Evolutionary conservation across 2,797 vertebrate genomes (phyloP), one percentile per base, ranked within the genome.

Genomic region (Channallabes apus): DNA sequence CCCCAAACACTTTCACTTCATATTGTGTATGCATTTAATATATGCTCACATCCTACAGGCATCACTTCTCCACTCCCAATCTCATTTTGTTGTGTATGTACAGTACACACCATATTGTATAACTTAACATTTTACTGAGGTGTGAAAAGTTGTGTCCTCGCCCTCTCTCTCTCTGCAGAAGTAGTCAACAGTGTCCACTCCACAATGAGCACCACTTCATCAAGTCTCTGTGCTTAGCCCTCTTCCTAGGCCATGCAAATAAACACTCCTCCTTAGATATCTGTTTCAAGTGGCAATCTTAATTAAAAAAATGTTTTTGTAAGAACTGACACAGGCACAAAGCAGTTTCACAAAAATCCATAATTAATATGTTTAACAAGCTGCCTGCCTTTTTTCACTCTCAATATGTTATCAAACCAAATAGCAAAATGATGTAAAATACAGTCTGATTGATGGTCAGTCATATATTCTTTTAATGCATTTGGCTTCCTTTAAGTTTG

Each of bases 161-260:
- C 17, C 22, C 35, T 72, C 22, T 56, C 72, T 54, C 46, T 75
- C 71, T 54, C 46, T 54, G 41, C 6, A 17, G n/a, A 7, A 27
- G 15, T 51, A 56, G 46, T 75, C 72, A 29, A 18, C 15, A 54
- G 27, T 29, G 27, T 80, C 78, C 78, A 65, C 78, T 80, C 41
- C 46, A 54, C 24, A 46, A 38, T 18, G 17, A 65, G 62, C 79
- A 80, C 38, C 62, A 80, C 79, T 80, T 80, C 32, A 62, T 32
- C 24, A 41, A 17, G 8, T 32, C 38, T 67, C 79, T 29, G 12
- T 51, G n/a, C 20, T 46, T 80, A 12, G 22, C 20, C 61, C 38
- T 67, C 62, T 65, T 46, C 41, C n/a, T 32, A 18, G 3, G 29
- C 61, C 41, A 12, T 29, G n/a, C 51, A 67, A 65, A 64, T 67